Base-by-base conservation (phyloP, 2,888 invertebrate genomes). In the Coelinius sp. region DNA sequence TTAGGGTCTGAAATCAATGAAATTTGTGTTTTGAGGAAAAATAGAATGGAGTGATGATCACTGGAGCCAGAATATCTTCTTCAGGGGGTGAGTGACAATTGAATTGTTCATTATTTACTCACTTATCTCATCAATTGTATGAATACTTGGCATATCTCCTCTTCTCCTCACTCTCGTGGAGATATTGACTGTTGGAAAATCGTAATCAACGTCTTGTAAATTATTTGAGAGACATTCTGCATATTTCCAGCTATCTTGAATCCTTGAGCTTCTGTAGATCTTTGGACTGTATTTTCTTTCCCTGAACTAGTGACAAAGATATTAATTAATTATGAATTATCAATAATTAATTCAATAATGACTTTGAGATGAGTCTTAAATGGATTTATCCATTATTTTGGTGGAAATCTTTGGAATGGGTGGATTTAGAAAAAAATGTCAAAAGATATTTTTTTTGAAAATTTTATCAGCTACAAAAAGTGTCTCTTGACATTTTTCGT, bases 91-190 rank as follows among this genome's bases (percentile, higher is more conserved):
- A 35, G 6, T 35, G n/a, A n/a, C 6, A 35, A 35, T 35, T 41
- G 31, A 41, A 12, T 41, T 41, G 5, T n/a, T 52, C 65, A 74
- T 62, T 49, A 17, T 56, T 77, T 71, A 81, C 80, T 77, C 86
- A 90, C 90, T 89, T 87, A 89, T 90, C 79, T 92, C 92, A 81
- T 91, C 90, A 59, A 92, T 88, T 66, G 90, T 90, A 76, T 91
- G 89, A 71, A 92, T 89, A 38, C 91, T 92, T n/a, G 62, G 62
- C 80, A 93, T 93, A 84, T 94, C 94, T 74, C 93, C 93, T 80
- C 92, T 88, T 77, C 89, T 83, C 75, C 89, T 88, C 75, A 89
- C 66, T 73, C 85, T 79, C 38, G 87, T 86, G 3, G 79, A 44
- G 66, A 24, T 27, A 74, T 64, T 52, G 66, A n/a, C 27, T 75